These are phyloP conservation scores for Panagrolaimus sp. DNA, from an alignment of 1,140 invertebrate genomes.

Conservation along the genomic window DNA sequence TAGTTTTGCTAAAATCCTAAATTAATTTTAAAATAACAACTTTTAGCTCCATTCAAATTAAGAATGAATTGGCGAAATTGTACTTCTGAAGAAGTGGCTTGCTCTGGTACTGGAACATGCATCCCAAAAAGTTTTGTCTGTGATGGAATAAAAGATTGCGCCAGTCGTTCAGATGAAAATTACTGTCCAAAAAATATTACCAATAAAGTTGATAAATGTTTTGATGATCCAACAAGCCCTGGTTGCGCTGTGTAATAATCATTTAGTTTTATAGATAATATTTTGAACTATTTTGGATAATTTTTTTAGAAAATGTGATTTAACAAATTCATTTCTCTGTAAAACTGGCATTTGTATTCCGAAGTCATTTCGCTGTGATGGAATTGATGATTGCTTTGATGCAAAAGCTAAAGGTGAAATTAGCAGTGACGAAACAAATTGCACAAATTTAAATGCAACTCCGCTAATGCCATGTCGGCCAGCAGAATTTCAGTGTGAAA, in stretches of 20 bases:
- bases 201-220: constrained; percentile 1
- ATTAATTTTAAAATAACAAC: not conserved
- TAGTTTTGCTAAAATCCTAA: not conserved
- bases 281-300: not conserved
- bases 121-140: constrained; percentile 15
- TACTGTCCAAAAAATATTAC: not conserved
- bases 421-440: constrained; percentile 12
- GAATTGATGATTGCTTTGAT: constrained; percentile 11
- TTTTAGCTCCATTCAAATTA: too few relatives aligned
- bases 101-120: not conserved
- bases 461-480: not conserved
- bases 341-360: constrained; percentile 1
- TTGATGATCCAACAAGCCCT: not conserved
- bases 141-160: constrained; percentile 13
- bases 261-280: not conserved
- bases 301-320: not conserved
- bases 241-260: not conserved
- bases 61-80: not conserved
- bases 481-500: constrained; percentile 7
- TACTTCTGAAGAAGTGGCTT: not conserved
- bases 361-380: constrained; percentile 1
- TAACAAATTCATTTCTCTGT: not conserved
- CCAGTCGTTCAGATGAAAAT: constrained; percentile 2
- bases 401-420: not conserved
- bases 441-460: not conserved